Percentiles rank a stretch among this genome's conserved stretches.
Conservation (phyloP, 2,888 invertebrate genomes). For the Oscheius sp. region DNA sequence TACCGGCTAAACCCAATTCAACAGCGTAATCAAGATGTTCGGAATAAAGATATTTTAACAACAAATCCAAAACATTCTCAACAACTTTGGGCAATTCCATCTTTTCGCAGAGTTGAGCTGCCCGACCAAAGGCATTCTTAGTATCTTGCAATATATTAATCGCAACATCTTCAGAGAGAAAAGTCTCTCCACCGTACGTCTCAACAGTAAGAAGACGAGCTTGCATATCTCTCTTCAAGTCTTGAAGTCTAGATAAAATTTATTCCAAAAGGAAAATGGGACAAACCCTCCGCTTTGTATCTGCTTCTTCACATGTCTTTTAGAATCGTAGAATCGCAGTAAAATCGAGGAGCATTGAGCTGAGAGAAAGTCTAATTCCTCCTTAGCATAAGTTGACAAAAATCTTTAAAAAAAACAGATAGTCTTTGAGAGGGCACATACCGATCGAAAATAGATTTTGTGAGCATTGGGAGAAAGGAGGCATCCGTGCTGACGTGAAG, state of each 20-base stretch:
- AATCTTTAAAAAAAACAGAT: slow-evolving; percentile 8
- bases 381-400: slow-evolving; percentile 39
- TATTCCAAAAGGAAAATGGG: neutral
- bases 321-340: slow-evolving; percentile 87
- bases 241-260: slow-evolving; percentile 80
- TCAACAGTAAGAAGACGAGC: slow-evolving; percentile 92
- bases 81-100: slow-evolving; percentile 81
- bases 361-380: slow-evolving; percentile 81
- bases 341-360: slow-evolving; percentile 82
- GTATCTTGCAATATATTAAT: slow-evolving; percentile 85
- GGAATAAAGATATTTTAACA: slow-evolving; percentile 83
- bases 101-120: slow-evolving; percentile 79
- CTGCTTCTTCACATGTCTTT: slow-evolving; percentile 92
- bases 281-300: slow-evolving; percentile 82
- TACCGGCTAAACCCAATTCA: slow-evolving; percentile 83
- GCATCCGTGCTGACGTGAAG: slow-evolving; percentile 84
- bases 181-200: slow-evolving; percentile 93
- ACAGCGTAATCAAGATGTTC: slow-evolving; percentile 97
- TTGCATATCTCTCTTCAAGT: slow-evolving; percentile 89
- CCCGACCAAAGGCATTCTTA: slow-evolving; percentile 80
- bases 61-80: slow-evolving; percentile 80
- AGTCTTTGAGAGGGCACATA: slow-evolving; percentile 76
- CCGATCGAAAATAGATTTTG: slow-evolving; percentile 82
- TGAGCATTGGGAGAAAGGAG: slow-evolving; percentile 81
- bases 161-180: slow-evolving; percentile 91